Conservation (phyloP, 2,113 vertebrate genomes). For the Catharus fuscescens region DNA sequence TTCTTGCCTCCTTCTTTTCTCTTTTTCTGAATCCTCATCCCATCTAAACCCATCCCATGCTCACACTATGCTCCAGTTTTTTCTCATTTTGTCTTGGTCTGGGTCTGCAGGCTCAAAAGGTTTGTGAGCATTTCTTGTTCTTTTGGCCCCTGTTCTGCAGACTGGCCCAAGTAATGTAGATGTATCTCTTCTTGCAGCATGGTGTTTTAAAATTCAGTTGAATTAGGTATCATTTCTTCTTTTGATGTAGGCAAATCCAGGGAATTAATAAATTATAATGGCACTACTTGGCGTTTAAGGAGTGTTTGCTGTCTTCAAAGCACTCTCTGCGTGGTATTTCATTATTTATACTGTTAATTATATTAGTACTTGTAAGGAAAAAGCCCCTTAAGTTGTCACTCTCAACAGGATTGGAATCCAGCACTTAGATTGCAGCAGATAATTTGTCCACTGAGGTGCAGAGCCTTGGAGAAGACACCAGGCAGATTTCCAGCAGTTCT, state of each 20-base stretch:
- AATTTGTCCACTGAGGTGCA: background rate
- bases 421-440: background rate
- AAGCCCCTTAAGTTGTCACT: background rate
- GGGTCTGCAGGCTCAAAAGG: background rate
- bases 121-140: background rate
- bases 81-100: background rate
- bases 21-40: background rate
- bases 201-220: background rate
- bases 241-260: conserved; percentile 6
- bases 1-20: background rate
- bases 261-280: conserved; percentile 16
- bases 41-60: background rate
- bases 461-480: background rate
- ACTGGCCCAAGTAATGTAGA: background rate
- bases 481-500: background rate
- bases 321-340: background rate
- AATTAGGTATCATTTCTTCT: background rate
- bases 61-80: background rate
- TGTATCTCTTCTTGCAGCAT: background rate
- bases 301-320: background rate
- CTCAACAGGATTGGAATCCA: background rate
- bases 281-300: background rate
- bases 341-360: conserved; percentile 54
- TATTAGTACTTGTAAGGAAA: conserved; percentile 22
- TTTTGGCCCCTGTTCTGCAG: background rate